Conservation (phyloP, 2,888 invertebrate genomes). For the Julus scanicus region DNA sequence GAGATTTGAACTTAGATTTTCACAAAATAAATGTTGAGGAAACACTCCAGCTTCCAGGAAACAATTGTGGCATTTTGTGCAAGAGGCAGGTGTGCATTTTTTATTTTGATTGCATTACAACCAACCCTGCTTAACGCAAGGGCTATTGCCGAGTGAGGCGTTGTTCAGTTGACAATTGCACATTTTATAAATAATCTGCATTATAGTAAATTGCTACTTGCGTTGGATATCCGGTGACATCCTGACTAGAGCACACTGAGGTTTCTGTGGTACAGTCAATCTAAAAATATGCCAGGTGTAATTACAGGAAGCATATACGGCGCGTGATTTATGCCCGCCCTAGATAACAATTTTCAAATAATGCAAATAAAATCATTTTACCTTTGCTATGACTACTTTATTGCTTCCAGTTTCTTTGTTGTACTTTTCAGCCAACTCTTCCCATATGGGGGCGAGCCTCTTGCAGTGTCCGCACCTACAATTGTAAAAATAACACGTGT, state of each 20-base stretch:
- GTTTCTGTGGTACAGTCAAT: slow-evolving; percentile 81
- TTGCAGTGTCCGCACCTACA: slow-evolving; percentile 88
- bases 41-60: too few relatives aligned
- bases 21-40: too few relatives aligned
- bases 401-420: slow-evolving; percentile 55
- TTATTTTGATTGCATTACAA: background rate
- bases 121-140: background rate
- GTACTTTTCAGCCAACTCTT: slow-evolving; percentile 72
- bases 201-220: slow-evolving; percentile 62
- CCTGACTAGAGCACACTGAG: slow-evolving; percentile 77
- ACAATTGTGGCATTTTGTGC: too few relatives aligned
- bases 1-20: too few relatives aligned
- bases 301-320: slow-evolving; percentile 30
- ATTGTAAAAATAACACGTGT: background rate
- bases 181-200: background rate
- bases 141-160: too few relatives aligned
- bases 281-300: slow-evolving; percentile 63
- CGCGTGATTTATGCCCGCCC: too few relatives aligned
- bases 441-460: slow-evolving; percentile 80
- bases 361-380: slow-evolving; percentile 1
- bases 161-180: background rate
- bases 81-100: too few relatives aligned
- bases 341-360: too few relatives aligned
- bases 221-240: slow-evolving; percentile 78
- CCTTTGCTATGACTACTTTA: slow-evolving; percentile 56